Percentiles rank a stretch among this genome's conserved stretches.
Conservation (phyloP, 1,140 invertebrate genomes). For the Drosophila eugracilis region DNA sequence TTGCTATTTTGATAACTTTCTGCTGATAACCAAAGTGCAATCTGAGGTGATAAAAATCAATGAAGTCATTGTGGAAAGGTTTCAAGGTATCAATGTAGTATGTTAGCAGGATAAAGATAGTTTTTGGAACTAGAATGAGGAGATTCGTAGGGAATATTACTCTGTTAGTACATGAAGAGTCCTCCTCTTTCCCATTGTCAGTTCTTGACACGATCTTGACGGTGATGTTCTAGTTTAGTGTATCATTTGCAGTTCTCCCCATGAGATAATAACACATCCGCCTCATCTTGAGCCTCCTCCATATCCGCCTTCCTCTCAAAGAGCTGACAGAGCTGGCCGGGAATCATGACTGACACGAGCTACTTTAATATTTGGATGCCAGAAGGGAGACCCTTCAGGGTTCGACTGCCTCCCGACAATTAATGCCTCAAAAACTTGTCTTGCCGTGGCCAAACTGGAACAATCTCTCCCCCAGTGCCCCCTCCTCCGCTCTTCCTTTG, state of each 20-base stretch:
- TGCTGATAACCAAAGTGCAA: conserved; percentile 20
- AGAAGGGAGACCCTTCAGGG: conserved; percentile 5
- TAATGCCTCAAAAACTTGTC: conserved; percentile 66
- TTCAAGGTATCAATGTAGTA: neutral
- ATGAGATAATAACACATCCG: conserved; percentile 3
- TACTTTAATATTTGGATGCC: conserved; percentile 15
- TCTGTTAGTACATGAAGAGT: neutral
- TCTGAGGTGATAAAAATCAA: conserved; percentile 1
- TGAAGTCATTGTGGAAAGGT: conserved; percentile 17
- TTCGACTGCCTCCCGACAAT: conserved; percentile 38
- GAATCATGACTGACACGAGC: conserved; percentile 37
- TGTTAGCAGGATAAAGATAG: no score
- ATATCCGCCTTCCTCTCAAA: no score
- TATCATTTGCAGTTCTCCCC: conserved; percentile 2
- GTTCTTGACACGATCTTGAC: conserved; percentile 3
- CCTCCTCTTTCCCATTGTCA: neutral
- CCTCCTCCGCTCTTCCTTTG: conserved; percentile 37
- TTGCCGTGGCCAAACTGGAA: conserved; percentile 61
- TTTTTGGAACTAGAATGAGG: no score
- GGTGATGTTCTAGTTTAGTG: conserved; percentile 14
- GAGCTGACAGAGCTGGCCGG: conserved; percentile 12
- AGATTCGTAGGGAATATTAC: no score
- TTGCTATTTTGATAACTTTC: conserved; percentile 26
- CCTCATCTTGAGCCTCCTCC: neutral
- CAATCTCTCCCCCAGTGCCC: conserved; percentile 38